Evolutionary conservation across 2,888 invertebrate species (phyloP), one percentile per base, ranked within the genome.

Genomic region (Andrena bucephala): DNA sequence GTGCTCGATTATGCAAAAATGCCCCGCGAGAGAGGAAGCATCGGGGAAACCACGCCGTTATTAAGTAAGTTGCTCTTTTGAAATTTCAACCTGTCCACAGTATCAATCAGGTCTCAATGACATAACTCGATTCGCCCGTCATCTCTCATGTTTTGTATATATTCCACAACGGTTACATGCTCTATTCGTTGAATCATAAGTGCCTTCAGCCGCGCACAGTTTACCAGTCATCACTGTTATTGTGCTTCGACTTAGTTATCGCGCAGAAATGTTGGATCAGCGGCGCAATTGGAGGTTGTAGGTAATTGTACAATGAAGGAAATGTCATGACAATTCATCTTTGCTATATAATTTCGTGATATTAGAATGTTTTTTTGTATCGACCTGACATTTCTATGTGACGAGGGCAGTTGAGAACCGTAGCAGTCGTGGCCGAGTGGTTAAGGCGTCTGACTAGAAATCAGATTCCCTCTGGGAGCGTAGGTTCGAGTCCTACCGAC

Each of bases 401-500:
- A 8, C 16, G 36, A 24, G 20, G 7, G 1, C 0, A 33, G 90
- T 94, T 96, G 2, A 0, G 96, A 96, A 96, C 96, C 96, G 96
- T 97, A 94, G 96, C 96, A 96, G 96, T 96, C 96, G 96, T 96
- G 96, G 96, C 96, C 96, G 96, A 97, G 96, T 96, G 97, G 96
- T 97, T 97, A 97, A 97, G 96, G 97, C 97, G 97, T 96, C 96
- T 97, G 97, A 97, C 97, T 97, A 96, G 97, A 97, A 97, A 97
- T 97, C 97, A 96, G 96, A 96, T 97, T 97, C 97, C 97, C 97
- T 97, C 96, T 97, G 96, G 97, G 97, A 97, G 97, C 97, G 97
- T 96, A 97, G 97, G 97, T 97, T 97, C 97, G 97, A 97, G 96
- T 97, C 97, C 97, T 97, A 96, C 97, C 96, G 96, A 96, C 97